Conservation (phyloP, 2,797 vertebrate species). For the Tachyglossus aculeatus region DNA sequence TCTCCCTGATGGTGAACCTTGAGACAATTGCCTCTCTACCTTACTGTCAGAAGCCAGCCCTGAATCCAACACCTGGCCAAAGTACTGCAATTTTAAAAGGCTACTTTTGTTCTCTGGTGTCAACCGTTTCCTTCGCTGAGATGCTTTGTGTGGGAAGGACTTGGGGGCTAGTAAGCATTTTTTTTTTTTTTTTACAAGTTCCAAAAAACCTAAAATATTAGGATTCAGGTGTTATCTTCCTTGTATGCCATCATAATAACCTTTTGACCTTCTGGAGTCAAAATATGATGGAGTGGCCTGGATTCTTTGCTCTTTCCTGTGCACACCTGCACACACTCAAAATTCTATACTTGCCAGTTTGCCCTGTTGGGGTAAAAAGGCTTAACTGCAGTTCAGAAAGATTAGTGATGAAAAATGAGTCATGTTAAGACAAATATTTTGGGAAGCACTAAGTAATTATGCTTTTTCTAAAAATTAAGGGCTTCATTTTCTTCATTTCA, state of each 20-base stretch:
- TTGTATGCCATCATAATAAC: no score
- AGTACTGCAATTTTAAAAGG: no score
- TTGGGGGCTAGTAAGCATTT: not conserved
- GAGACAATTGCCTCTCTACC: no score
- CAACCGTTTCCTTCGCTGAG: no score
- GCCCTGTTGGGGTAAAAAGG: not conserved
- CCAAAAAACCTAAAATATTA: not conserved
- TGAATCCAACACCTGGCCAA: no score
- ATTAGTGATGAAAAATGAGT: constrained; percentile 10
- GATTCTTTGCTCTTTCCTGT: fast-evolving
- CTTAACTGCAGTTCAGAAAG: not conserved
- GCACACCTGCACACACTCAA: not conserved
- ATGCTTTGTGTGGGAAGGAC: not conserved
- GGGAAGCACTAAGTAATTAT: not conserved
- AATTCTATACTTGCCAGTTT: not conserved
- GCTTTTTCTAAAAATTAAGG: no score
- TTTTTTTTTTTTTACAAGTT: not conserved
- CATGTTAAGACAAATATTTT: not conserved
- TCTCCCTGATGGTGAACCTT: no score
- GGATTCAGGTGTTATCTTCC: not conserved
- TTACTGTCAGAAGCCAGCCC: no score
- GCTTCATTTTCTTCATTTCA: no score
- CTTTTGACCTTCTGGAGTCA: no score
- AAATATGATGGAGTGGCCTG: no score
- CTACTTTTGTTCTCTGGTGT: no score